Evolutionary conservation across 2,888 invertebrate genomes (phyloP), one percentile per base, ranked within the genome.

Genomic region (Pammene aurita): DNA sequence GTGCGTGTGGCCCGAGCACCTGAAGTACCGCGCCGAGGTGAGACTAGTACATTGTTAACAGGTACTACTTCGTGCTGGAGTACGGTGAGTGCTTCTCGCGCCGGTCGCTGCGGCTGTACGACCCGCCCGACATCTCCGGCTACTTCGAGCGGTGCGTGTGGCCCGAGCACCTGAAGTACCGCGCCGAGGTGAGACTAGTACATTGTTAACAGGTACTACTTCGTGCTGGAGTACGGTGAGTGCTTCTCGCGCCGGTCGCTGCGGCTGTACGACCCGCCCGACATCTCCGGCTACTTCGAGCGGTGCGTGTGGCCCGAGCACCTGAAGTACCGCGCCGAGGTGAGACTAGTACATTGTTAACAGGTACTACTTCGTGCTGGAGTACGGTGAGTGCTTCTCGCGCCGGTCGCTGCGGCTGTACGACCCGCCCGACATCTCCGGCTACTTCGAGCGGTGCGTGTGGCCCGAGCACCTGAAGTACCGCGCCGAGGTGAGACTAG

Each of bases 301-400:
- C 88, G 88, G 74, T 95, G 96, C 81, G 97, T 96, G n/a, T 98
- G 98, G 98, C 98, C 98, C n/a, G 95, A 95, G 80, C 96, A 98
- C 82, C 78, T 94, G 68, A 89, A 88, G 76, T 94, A 95, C 77
- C 85, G 93, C 48, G 84, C 84, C 0, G 78, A 86, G 85, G 90
- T 89, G 0, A 34, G 52, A 1, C 13, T 44, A n/a, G n/a, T n/a
- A n/a, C n/a, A n/a, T n/a, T n/a, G n/a, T n/a, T n/a, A n/a, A n/a
- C n/a, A n/a, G n/a, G n/a, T n/a, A n/a, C n/a, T n/a, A n/a, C n/a
- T n/a, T n/a, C n/a, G n/a, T n/a, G n/a, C n/a, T n/a, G n/a, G n/a
- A n/a, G n/a, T n/a, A n/a, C n/a, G n/a, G n/a, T n/a, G n/a, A n/a
- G n/a, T n/a, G n/a, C n/a, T n/a, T n/a, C n/a, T n/a, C n/a, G n/a